Evolutionary conservation across 2,888 invertebrate genomes (phyloP).

Genomic region (Anthophora plumipes): DNA sequence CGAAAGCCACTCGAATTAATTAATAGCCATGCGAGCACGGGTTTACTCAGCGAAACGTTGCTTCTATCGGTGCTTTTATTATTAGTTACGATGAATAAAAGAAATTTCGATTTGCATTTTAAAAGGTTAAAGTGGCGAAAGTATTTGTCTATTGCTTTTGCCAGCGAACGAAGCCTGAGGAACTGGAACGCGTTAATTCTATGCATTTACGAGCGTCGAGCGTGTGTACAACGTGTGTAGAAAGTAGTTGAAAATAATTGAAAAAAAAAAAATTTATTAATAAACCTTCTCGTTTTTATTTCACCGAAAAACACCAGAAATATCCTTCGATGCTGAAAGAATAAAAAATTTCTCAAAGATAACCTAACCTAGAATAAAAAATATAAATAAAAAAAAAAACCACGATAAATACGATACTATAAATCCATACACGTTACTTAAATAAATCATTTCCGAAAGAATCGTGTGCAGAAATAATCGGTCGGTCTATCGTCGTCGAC

Average conservation of each 20-base stretch:
- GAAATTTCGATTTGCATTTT: slow-evolving; percentile 3
- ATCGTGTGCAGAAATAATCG: no score
- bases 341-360: no score
- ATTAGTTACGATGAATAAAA: neutral
- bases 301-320: neutral
- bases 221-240: slow-evolving; percentile 12
- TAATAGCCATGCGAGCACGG: neutral
- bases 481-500: no score
- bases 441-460: no score
- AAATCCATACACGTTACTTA: no score
- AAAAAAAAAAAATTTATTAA: neutral
- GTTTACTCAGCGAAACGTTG: neutral
- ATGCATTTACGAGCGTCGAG: slow-evolving; percentile 3
- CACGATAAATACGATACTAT: no score
- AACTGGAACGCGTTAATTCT: slow-evolving; percentile 36
- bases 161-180: neutral
- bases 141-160: slow-evolving; percentile 4
- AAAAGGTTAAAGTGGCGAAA: neutral
- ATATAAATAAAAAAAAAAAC: no score
- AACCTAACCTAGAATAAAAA: no score
- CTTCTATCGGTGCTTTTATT: neutral
- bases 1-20: slow-evolving; percentile 12
- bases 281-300: neutral
- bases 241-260: neutral
- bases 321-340: no score